phyloP scores from a whole-genome alignment of 2,888 invertebrate genomes.

The Ommatoiulus sabulosus region DNA sequence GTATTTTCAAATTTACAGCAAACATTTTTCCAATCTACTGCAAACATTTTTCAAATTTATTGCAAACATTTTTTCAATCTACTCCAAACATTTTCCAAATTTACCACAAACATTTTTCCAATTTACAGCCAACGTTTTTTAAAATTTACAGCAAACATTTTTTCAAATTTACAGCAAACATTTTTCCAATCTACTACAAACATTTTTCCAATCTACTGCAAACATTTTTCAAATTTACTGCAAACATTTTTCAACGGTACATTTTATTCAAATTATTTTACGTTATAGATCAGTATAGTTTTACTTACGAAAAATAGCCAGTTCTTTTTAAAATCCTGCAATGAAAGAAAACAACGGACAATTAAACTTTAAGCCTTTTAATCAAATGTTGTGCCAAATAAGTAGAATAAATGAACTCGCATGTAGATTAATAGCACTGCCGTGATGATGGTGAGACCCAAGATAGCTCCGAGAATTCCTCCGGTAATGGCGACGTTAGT shows the following conservation, averaged over 20 bases:
- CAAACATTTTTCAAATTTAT: too few relatives aligned
- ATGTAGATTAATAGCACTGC: background rate
- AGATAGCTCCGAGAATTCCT: conserved; percentile 6
- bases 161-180: too few relatives aligned
- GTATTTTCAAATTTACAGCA: too few relatives aligned
- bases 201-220: too few relatives aligned
- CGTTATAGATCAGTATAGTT: background rate
- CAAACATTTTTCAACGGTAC: too few relatives aligned
- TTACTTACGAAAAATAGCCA: conserved; percentile 29
- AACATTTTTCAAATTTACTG: background rate
- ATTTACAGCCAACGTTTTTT: too few relatives aligned
- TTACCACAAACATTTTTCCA: too few relatives aligned
- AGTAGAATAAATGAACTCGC: background rate
- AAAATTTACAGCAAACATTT: too few relatives aligned
- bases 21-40: too few relatives aligned
- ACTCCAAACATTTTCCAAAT: background rate
- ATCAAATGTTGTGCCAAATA: background rate
- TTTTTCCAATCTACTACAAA: too few relatives aligned
- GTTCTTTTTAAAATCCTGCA: conserved; percentile 29
- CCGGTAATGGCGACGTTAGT: conserved; percentile 38
- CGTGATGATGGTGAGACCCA: background rate
- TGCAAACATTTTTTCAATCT: too few relatives aligned
- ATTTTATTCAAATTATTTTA: background rate
- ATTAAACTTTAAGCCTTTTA: too few relatives aligned
- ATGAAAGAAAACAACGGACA: background rate